Evolutionary conservation across 2,113 vertebrate species (phyloP).

Genomic region (Phoxinus phoxinus): DNA sequence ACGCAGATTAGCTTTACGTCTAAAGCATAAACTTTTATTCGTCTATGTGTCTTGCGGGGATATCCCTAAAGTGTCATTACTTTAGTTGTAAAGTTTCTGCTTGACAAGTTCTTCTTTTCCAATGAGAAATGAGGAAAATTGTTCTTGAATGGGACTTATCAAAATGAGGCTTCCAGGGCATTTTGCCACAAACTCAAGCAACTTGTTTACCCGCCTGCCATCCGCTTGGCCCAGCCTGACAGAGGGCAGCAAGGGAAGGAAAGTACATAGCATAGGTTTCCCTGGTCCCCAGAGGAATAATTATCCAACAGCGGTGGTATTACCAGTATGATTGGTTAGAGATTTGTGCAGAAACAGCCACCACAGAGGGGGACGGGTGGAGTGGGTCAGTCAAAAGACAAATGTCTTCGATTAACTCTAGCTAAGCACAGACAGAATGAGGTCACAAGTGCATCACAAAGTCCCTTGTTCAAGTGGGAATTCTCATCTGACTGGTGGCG

Average conservation of each 20-base stretch:
- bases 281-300: constrained; percentile 76
- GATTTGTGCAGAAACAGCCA: constrained; percentile 74
- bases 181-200: constrained; percentile 61
- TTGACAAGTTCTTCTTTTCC: constrained; percentile 25
- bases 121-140: constrained; percentile 12
- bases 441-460: constrained; percentile 71
- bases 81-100: constrained; percentile 34
- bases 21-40: constrained; percentile 51
- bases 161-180: constrained; percentile 32
- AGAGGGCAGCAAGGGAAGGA: constrained; percentile 26
- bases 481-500: background rate
- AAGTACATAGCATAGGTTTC: constrained; percentile 55
- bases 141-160: constrained; percentile 21
- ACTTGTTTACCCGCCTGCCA: constrained; percentile 57
- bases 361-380: constrained; percentile 48
- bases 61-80: constrained; percentile 38
- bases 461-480: constrained; percentile 31
- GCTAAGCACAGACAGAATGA: constrained; percentile 56
- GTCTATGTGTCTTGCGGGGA: constrained; percentile 45
- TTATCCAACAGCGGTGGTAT: constrained; percentile 80
- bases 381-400: constrained; percentile 58
- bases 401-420: constrained; percentile 71
- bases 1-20: constrained; percentile 48
- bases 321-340: constrained; percentile 69
- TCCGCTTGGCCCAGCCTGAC: constrained; percentile 51